Evolutionary conservation across 2,797 vertebrate genomes (phyloP), one percentile per base, ranked within the genome.

Genomic region (Enteromius trimaculatus): DNA sequence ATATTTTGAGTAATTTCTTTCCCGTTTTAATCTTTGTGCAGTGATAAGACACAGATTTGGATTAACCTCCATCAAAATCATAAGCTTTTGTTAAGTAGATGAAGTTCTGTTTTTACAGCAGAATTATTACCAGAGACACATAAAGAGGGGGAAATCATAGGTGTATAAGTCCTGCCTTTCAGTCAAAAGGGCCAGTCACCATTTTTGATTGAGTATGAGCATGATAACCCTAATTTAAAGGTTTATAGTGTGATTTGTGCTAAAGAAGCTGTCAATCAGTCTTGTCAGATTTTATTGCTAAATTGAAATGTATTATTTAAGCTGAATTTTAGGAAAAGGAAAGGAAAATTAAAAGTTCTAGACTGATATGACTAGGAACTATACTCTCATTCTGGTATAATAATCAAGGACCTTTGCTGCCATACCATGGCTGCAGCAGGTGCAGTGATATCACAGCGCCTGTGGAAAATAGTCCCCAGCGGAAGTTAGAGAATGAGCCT

Each of bases 1-100:
- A 85, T 85, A 66, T 85, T 75, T 70, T 83, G 16, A 47, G 47
- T 86, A 39, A 86, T 85, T 68, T 83, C 65, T 85, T 83, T 80
- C 8, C 60, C 53, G n/a, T 83, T 85, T 79, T 69, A 80, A 88
- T 86, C 51, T 34, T 77, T 37, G 23, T 55, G 74, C 69, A 70
- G 69, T 34, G 58, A 84, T 84, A 37, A 80, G 53, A 77, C 77
- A 79, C 62, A 71, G 70, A 83, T 83, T 83, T 77, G 81, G 77
- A 86, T 84, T 81, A 86, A 79, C 82, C 70, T 62, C 72, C 42
- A 55, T 77, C 21, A 60, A 81, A 84, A 44, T 55, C 71, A 80
- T 71, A 79, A 86, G 78, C 81, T 74, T 47, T 76, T 79, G 55
- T 79, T 74, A 75, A 80, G 77, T 76, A 69, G 85, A 86, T 83